Percentiles rank a stretch among this genome's conserved stretches.
Conservation (phyloP, 2,113 vertebrate genomes). For the Hippocampus guttulatus region DNA sequence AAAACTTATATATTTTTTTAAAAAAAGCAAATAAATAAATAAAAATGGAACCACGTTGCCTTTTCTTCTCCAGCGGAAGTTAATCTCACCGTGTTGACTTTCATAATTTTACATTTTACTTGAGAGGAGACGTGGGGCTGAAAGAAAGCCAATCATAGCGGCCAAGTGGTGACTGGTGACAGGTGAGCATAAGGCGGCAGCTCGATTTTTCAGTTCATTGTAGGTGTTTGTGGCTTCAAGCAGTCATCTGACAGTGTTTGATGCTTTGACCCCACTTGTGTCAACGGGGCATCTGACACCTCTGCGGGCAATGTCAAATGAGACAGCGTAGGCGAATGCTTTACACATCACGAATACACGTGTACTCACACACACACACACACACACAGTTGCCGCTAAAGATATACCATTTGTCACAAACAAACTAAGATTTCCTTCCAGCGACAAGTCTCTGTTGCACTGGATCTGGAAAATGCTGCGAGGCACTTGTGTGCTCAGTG, state of each 20-base stretch:
- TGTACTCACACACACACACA: not conserved
- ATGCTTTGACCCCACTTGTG: slow-evolving; percentile 63
- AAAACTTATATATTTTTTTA: too few species aligned
- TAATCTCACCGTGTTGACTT: too few species aligned
- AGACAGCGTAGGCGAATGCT: slow-evolving; percentile 56
- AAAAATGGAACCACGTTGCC: too few species aligned
- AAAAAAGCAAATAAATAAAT: too few species aligned
- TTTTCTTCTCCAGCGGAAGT: too few species aligned
- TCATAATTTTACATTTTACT: not conserved
- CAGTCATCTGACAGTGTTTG: slow-evolving; percentile 63
- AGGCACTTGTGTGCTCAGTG: slow-evolving; percentile 30
- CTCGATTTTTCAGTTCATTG: not conserved
- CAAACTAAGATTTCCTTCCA: slow-evolving; percentile 57
- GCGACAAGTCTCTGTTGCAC: slow-evolving; percentile 37
- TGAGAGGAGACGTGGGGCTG: not conserved
- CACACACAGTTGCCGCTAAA: slow-evolving; percentile 17
- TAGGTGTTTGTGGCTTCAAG: slow-evolving; percentile 45
- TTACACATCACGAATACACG: not conserved
- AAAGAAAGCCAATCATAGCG: not conserved
- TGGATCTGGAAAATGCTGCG: slow-evolving; percentile 38
- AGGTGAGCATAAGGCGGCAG: not conserved
- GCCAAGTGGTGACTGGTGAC: not conserved
- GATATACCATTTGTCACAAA: slow-evolving; percentile 55
- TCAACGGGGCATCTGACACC: slow-evolving; percentile 58
- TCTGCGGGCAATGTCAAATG: slow-evolving; percentile 66